A percentile compares a stretch with the other conserved stretches of the same genome.
Evolutionary conservation across 2,888 invertebrate species (phyloP).

Genomic region (Lasioglossum oenotherae): DNA sequence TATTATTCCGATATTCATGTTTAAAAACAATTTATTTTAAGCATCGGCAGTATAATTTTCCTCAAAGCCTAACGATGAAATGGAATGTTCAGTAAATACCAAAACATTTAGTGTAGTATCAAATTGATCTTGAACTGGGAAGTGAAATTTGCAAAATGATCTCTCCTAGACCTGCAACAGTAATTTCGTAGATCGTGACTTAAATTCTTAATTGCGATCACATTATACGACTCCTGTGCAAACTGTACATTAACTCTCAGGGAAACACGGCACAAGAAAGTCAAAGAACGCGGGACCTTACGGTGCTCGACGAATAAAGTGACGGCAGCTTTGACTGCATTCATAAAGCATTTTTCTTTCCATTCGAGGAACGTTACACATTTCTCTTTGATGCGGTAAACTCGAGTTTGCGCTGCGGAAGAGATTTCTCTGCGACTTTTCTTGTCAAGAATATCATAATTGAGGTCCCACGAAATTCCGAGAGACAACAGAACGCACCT

Average conservation of each 20-base stretch:
- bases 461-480: constrained; percentile 1
- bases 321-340: constrained; percentile 1
- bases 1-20: background rate
- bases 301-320: background rate
- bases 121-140: background rate
- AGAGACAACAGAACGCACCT: background rate
- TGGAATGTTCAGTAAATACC: background rate
- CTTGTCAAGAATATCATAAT: background rate
- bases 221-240: background rate
- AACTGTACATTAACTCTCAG: background rate
- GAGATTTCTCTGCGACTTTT: background rate
- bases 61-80: background rate
- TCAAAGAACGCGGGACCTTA: background rate
- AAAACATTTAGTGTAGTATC: background rate
- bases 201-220: background rate
- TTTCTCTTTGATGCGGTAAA: constrained; percentile 13
- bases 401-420: constrained; percentile 9
- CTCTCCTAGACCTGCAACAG: background rate
- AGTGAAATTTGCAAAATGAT: background rate
- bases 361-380: background rate
- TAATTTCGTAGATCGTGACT: background rate
- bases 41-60: no score
- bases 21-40: background rate
- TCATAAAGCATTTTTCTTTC: constrained; percentile 12
- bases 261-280: background rate